Percentiles rank a stretch among this genome's conserved stretches.
phyloP scores from a whole-genome alignment of 2,888 invertebrate species.

The Leptinotarsa haldemani region DNA sequence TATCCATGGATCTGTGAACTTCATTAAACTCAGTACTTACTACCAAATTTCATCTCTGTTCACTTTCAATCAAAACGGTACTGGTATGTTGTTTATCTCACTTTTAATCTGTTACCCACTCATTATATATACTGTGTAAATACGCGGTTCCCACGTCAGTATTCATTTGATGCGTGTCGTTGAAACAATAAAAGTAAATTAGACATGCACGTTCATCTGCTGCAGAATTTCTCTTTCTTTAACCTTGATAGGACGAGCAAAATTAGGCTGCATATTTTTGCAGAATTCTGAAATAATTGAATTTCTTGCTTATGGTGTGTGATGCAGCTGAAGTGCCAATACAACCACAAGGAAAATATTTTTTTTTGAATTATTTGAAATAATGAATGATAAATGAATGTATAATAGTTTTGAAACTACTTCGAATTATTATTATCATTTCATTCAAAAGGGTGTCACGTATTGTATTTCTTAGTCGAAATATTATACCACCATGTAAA shows the following conservation, averaged over 20 bases:
- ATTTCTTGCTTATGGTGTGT: no score
- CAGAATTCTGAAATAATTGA: background rate
- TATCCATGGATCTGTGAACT: no score
- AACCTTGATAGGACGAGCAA: constrained; percentile 6
- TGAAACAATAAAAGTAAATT: constrained; percentile 8
- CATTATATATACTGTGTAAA: background rate
- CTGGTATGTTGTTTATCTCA: constrained; percentile 7
- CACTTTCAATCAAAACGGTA: constrained; percentile 3
- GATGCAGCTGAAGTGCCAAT: no score
- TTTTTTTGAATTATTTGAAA: no score
- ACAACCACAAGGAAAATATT: no score
- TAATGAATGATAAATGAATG: background rate
- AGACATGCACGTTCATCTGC: constrained; percentile 4
- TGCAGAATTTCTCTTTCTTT: constrained; percentile 10
- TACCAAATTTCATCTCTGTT: background rate
- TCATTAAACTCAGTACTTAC: background rate
- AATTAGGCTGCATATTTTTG: background rate
- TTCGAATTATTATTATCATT: background rate
- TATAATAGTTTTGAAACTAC: background rate
- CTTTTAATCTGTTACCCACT: background rate
- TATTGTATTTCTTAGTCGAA: no score
- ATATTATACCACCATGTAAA: no score
- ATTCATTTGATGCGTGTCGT: background rate
- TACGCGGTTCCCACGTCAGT: constrained; percentile 9
- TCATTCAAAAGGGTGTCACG: background rate